Evolutionary conservation across 2,797 vertebrate species (phyloP).

Genomic region (Myripristis murdjan): DNA sequence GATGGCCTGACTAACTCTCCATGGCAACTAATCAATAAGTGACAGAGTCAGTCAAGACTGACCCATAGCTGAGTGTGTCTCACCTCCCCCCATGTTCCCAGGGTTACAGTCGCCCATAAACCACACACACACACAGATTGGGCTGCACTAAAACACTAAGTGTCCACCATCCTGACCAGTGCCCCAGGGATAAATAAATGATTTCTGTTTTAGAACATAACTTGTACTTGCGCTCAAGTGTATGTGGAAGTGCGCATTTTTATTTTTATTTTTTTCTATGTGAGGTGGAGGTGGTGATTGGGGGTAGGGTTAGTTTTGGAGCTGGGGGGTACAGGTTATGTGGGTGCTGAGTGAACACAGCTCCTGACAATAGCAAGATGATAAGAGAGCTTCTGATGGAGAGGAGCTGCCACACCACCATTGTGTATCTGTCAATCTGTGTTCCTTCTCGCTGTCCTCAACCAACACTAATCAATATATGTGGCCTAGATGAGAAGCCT

Average conservation of each 20-base stretch:
- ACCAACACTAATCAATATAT: conserved; percentile 87
- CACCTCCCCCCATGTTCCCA: conserved; percentile 79
- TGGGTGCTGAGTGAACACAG: conserved; percentile 37
- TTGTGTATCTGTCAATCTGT: conserved; percentile 86
- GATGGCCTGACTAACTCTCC: conserved; percentile 92
- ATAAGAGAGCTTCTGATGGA: conserved; percentile 63
- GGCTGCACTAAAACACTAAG: conserved; percentile 51
- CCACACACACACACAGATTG: conserved; percentile 44
- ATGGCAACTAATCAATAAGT: conserved; percentile 98
- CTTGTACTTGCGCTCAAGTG: neutral
- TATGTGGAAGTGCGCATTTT: neutral
- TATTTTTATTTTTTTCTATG: no score
- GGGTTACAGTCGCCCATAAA: conserved; percentile 73
- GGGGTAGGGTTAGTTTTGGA: neutral
- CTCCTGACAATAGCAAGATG: conserved; percentile 70
- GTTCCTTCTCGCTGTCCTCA: conserved; percentile 79
- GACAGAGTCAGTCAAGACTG: conserved; percentile 89
- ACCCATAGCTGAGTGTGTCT: conserved; percentile 67
- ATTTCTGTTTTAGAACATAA: neutral
- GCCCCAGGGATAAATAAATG: conserved; percentile 25
- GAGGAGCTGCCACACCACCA: conserved; percentile 48
- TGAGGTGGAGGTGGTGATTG: neutral
- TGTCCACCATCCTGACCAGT: conserved; percentile 23
- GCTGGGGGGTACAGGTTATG: conserved; percentile 46
- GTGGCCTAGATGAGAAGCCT: conserved; percentile 86